Evolutionary conservation across 2,113 vertebrate genomes (phyloP).

Genomic region (Onychostoma macrolepis): DNA sequence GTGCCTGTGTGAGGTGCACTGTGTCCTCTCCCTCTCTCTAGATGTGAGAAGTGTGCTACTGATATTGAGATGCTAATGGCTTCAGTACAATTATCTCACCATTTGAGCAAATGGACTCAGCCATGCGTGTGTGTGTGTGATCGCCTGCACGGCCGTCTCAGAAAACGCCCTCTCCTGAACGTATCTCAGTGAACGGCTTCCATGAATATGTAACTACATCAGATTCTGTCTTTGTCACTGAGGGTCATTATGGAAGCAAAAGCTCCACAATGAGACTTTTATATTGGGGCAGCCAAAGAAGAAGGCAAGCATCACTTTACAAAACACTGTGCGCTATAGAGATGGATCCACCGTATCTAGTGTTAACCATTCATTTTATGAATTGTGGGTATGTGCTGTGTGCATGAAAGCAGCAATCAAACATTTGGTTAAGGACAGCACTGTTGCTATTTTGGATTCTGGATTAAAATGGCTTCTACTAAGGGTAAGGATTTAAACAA

Average conservation of each 20-base stretch:
- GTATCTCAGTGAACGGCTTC: slow-evolving; percentile 33
- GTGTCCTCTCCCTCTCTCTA: slow-evolving; percentile 37
- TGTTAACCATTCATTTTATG: slow-evolving; percentile 51
- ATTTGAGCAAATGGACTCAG: slow-evolving; percentile 52
- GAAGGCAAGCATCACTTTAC: slow-evolving; percentile 60
- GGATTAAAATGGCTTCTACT: not conserved
- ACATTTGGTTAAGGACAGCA: slow-evolving; percentile 6
- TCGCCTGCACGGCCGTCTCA: not conserved
- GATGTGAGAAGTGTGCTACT: slow-evolving; percentile 43
- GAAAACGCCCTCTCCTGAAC: slow-evolving; percentile 37
- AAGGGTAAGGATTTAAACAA: not conserved
- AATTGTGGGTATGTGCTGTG: not conserved
- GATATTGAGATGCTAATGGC: slow-evolving; percentile 54
- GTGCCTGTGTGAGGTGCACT: slow-evolving; percentile 36
- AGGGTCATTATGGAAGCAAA: slow-evolving; percentile 34
- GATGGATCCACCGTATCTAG: slow-evolving; percentile 58
- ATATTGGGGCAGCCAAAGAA: slow-evolving; percentile 36
- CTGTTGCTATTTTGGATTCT: not conserved
- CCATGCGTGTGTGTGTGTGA: slow-evolving; percentile 39
- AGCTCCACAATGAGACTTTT: slow-evolving; percentile 44
- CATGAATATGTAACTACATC: slow-evolving; percentile 57
- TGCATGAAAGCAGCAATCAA: slow-evolving; percentile 22
- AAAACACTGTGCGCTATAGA: slow-evolving; percentile 57
- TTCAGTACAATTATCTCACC: slow-evolving; percentile 48
- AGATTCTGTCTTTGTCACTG: slow-evolving; percentile 46